A percentile compares a stretch with the other conserved stretches of the same genome.
Evolutionary conservation across 2,797 vertebrate species (phyloP).

Genomic region (Gymnothorax reevesii): DNA sequence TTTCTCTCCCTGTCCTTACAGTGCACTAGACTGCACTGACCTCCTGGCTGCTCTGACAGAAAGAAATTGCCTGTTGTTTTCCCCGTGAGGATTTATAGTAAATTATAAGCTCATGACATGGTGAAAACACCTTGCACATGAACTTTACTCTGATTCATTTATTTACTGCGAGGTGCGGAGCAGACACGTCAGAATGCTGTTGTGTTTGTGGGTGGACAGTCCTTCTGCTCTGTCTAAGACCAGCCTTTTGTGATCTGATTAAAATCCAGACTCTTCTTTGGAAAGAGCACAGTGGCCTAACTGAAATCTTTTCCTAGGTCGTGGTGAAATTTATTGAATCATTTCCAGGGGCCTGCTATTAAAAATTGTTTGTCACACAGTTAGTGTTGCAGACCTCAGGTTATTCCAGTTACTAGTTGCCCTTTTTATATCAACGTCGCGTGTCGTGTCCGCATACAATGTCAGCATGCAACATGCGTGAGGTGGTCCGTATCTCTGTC

Average conservation of each 20-base stretch:
- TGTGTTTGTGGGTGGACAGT: neutral
- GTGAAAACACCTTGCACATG: conserved; percentile 9
- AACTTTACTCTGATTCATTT: neutral
- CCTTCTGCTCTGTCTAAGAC: neutral
- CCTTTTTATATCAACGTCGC: too few species aligned
- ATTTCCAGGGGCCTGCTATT: neutral
- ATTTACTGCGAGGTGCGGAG: neutral
- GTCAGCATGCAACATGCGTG: too few species aligned
- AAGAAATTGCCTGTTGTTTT: neutral
- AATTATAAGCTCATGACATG: neutral
- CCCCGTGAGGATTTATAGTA: neutral
- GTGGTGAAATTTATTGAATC: neutral
- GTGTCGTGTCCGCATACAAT: too few species aligned
- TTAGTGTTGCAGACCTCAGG: too few species aligned
- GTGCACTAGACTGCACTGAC: neutral
- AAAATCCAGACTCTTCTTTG: neutral
- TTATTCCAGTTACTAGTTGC: too few species aligned
- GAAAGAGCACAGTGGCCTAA: neutral
- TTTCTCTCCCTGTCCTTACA: neutral
- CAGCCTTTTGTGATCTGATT: too few species aligned
- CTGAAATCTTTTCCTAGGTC: neutral
- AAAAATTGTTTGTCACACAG: neutral
- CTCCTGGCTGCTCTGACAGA: neutral
- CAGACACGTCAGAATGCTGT: neutral
- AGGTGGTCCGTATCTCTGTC: too few species aligned